A percentile compares a stretch with the other conserved stretches of the same genome.
phyloP scores from a whole-genome alignment of 2,888 invertebrate genomes.

The Microchrysa polita region DNA sequence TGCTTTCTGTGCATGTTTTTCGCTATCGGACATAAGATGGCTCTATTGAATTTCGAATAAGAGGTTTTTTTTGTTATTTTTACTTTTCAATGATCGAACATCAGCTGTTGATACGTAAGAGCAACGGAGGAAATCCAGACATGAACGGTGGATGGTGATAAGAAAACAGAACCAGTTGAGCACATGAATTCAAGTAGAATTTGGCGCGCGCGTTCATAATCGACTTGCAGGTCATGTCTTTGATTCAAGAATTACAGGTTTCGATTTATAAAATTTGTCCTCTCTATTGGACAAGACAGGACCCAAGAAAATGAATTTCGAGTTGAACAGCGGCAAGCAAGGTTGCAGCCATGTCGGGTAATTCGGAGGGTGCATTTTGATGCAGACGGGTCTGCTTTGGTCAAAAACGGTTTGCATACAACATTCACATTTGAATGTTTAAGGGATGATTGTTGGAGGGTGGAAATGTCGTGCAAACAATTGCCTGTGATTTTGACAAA shows the following conservation, averaged over 20 bases:
- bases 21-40: too few relatives aligned
- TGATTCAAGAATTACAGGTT: conserved; percentile 33
- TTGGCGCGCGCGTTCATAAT: conserved; percentile 28
- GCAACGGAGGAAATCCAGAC: neutral
- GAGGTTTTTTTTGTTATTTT: too few relatives aligned
- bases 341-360: conserved; percentile 20
- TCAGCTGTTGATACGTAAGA: too few relatives aligned
- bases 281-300: neutral
- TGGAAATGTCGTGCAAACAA: conserved; percentile 8
- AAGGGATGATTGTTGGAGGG: conserved; percentile 9
- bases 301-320: too few relatives aligned
- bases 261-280: neutral
- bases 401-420: neutral
- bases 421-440: neutral
- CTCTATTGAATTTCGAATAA: too few relatives aligned
- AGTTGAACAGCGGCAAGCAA: neutral
- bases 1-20: too few relatives aligned
- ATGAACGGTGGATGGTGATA: neutral
- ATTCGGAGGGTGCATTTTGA: conserved; percentile 26
- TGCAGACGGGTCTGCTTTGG: conserved; percentile 17
- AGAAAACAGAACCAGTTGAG: neutral
- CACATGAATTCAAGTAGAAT: neutral
- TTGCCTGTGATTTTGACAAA: neutral
- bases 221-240: conserved; percentile 32
- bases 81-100: too few relatives aligned